Conservation (phyloP, 2,888 invertebrate genomes). For the Ophioninae sp. region DNA sequence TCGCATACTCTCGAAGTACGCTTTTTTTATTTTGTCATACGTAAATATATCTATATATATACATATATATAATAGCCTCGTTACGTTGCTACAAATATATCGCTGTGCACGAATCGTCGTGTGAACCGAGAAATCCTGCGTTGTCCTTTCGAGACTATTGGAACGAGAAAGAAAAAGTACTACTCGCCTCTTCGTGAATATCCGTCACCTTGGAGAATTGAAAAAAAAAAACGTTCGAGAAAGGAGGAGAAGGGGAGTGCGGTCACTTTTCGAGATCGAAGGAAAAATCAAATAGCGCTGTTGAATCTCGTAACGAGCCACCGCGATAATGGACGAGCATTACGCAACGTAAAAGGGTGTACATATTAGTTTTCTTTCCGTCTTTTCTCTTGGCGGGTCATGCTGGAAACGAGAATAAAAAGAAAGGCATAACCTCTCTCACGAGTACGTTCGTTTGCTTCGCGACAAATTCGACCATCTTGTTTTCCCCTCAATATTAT, state of each 20-base stretch:
- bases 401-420: slow-evolving; percentile 1
- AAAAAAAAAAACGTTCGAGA: not conserved
- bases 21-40: slow-evolving; percentile 31
- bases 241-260: slow-evolving; percentile 5
- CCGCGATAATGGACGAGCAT: slow-evolving; percentile 40
- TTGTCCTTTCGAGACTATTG: slow-evolving; percentile 59
- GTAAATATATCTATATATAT: slow-evolving; percentile 31
- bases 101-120: slow-evolving; percentile 52
- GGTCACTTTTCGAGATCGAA: not conserved
- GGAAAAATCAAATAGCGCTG: not conserved
- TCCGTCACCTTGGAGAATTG: not conserved
- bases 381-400: slow-evolving; percentile 19
- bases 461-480: not conserved
- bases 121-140: slow-evolving; percentile 44
- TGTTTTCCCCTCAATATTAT: not conserved
- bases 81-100: slow-evolving; percentile 63
- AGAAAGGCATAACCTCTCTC: slow-evolving; percentile 16
- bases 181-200: slow-evolving; percentile 46
- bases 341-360: slow-evolving; percentile 21
- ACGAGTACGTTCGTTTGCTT: slow-evolving; percentile 9
- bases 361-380: slow-evolving; percentile 23
- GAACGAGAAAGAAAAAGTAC: slow-evolving; percentile 46
- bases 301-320: slow-evolving; percentile 23
- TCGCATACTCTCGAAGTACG: slow-evolving; percentile 1
- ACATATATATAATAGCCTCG: slow-evolving; percentile 64